Evolutionary conservation across 2,797 vertebrate genomes (phyloP).

Genomic region (Syndactyla subalaris): DNA sequence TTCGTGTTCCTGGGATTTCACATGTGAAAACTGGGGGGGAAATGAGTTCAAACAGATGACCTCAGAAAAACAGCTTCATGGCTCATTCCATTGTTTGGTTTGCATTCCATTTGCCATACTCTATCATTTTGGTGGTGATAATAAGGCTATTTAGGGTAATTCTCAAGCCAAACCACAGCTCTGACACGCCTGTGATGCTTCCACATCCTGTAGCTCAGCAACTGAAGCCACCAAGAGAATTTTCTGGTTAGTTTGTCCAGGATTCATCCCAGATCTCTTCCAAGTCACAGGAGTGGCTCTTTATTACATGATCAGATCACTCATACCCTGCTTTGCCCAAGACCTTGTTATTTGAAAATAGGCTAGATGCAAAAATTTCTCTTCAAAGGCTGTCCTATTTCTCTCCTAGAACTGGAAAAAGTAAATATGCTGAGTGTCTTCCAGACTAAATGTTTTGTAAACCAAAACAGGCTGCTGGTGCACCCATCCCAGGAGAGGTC

Average conservation of each 20-base stretch:
- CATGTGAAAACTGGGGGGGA: background rate
- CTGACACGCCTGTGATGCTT: background rate
- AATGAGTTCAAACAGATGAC: background rate
- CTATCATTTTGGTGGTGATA: background rate
- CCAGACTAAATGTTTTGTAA: background rate
- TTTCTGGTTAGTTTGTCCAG: background rate
- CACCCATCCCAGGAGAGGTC: background rate
- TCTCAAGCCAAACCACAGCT: background rate
- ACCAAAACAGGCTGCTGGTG: background rate
- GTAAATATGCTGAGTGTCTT: background rate
- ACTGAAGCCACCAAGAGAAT: background rate
- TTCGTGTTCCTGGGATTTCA: background rate
- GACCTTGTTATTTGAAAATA: background rate
- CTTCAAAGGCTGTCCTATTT: background rate
- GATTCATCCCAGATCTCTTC: background rate
- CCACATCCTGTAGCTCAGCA: background rate
- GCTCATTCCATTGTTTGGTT: background rate
- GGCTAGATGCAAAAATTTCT: background rate
- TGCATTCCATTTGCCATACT: background rate
- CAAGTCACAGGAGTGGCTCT: background rate
- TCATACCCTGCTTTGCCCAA: background rate
- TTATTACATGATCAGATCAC: background rate
- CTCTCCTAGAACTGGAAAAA: background rate
- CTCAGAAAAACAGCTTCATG: background rate
- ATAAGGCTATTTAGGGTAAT: constrained; percentile 18